Evolutionary conservation across 2,797 vertebrate species (phyloP).

Genomic region (Limosa lapponica): DNA sequence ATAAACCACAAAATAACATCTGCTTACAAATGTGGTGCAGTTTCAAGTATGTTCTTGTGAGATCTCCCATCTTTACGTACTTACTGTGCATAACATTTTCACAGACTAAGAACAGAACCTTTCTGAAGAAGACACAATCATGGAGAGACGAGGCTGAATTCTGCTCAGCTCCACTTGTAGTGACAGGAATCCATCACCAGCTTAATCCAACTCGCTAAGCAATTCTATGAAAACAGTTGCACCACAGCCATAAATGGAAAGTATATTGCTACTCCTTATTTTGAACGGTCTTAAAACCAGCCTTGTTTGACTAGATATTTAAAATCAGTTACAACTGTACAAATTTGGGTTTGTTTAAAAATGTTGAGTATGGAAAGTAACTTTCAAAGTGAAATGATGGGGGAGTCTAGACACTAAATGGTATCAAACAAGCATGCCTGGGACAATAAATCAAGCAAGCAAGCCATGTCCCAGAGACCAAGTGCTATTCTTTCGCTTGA

Average conservation of each 20-base stretch:
- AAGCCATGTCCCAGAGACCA: not conserved
- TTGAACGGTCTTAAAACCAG: not conserved
- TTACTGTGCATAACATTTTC: not conserved
- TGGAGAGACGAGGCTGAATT: not conserved
- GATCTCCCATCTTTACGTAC: not conserved
- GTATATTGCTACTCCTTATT: not conserved
- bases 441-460: not conserved
- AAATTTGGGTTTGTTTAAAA: not conserved
- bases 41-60: not conserved
- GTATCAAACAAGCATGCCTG: not conserved
- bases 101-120: not conserved
- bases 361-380: not conserved
- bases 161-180: not conserved
- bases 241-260: not conserved
- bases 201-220: accelerated
- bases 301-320: not conserved
- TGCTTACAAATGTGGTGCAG: constrained; percentile 17
- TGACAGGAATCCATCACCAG: not conserved
- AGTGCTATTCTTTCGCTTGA: not conserved
- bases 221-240: not conserved
- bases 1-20: constrained; percentile 41
- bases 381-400: not conserved
- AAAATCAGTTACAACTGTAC: not conserved
- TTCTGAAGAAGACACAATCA: not conserved
- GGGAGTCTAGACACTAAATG: not conserved